Conservation (phyloP, 2,113 vertebrate species). For the Strigops habroptila region DNA sequence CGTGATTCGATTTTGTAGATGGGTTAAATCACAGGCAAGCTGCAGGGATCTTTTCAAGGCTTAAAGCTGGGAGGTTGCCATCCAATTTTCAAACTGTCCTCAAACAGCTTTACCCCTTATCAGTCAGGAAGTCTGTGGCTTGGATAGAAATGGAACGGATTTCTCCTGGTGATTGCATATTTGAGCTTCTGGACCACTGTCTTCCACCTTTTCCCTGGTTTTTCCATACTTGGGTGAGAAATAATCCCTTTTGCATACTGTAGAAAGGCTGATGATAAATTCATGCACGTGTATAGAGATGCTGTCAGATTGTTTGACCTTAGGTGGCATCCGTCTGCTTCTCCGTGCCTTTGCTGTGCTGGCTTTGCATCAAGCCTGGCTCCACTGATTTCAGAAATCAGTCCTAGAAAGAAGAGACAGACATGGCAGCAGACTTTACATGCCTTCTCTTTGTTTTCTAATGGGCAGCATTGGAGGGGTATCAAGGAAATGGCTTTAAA, state of each 20-base stretch:
- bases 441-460: not conserved
- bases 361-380: too few species aligned
- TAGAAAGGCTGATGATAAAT: not conserved
- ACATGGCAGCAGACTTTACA: not conserved
- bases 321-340: not conserved
- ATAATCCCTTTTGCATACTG: not conserved
- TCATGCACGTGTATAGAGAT: accelerated
- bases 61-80: not conserved
- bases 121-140: not conserved
- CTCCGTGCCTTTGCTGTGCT: not conserved
- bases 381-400: not conserved
- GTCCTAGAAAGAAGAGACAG: not conserved
- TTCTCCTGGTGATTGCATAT: not conserved
- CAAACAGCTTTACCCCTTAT: not conserved
- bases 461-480: not conserved
- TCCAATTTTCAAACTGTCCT: not conserved
- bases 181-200: not conserved
- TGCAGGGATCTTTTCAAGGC: not conserved
- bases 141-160: not conserved
- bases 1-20: not conserved
- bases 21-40: not conserved
- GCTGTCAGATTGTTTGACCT: not conserved
- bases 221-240: not conserved
- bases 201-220: not conserved
- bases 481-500: not conserved